phyloP scores from a whole-genome alignment of 1,140 invertebrate species.

The Harpegnathos saltator region DNA sequence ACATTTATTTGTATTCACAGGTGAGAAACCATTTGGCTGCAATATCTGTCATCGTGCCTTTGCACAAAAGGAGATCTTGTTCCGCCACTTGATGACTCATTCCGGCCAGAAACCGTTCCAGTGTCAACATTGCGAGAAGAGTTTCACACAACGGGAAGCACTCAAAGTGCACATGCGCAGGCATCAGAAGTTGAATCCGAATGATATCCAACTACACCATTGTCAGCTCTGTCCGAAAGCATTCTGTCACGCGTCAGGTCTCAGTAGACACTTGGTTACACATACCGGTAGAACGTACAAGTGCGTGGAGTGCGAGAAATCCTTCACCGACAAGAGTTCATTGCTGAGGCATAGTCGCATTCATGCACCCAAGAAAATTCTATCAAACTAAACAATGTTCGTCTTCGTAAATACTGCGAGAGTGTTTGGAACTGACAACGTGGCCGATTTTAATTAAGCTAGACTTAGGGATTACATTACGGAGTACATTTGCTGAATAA shows the following conservation, averaged over 20 bases:
- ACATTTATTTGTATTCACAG: constrained; percentile 70
- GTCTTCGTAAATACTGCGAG: constrained; percentile 8
- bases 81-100: constrained; percentile 94
- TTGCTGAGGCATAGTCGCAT: constrained; percentile 88
- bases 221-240: constrained; percentile 90
- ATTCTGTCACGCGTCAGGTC: constrained; percentile 89
- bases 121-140: constrained; percentile 91
- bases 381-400: constrained; percentile 63
- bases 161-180: constrained; percentile 88
- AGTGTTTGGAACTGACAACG: not conserved
- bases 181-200: constrained; percentile 87
- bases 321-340: constrained; percentile 91
- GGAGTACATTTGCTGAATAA: constrained; percentile 26
- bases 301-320: constrained; percentile 89
- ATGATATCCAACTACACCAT: constrained; percentile 88
- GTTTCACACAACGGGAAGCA: constrained; percentile 90
- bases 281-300: constrained; percentile 89
- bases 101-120: constrained; percentile 93
- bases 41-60: constrained; percentile 90
- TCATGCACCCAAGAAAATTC: constrained; percentile 82
- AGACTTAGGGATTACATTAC: no score
- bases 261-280: constrained; percentile 90
- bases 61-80: constrained; percentile 92
- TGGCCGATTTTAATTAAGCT: not conserved
- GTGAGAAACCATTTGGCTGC: constrained; percentile 92